Base-by-base conservation (phyloP, 2,888 invertebrate species). In the Pyrochroa serraticornis region DNA sequence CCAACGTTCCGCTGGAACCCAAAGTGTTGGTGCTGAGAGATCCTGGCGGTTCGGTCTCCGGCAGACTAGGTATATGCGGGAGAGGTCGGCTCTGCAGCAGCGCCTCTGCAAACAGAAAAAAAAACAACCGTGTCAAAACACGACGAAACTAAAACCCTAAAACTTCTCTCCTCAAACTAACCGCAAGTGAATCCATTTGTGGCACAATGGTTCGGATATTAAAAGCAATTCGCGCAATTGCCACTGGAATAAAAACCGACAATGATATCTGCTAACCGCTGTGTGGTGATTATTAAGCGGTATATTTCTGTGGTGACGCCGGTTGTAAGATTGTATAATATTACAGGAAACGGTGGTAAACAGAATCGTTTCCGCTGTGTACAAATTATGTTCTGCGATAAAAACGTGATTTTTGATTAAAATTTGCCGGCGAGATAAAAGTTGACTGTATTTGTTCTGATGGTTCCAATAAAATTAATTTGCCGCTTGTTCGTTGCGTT, bases 31-130 rank as follows among this genome's bases (percentile, higher is more conserved):
- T 65, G 60, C 66, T 71, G 49, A 72, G 66, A 6, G 74, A 75
- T 67, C 81, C 81, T 14, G 83, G 83, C 38, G 83, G 84, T 69
- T 88, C 89, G 58, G 87, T 85, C 78, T 91, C 91, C 59, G 90
- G 88, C 77, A 91, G 82, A 77, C 90, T 91, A 37, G 95, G 95
- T 80, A 95, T 93, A 82, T 95, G 94, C 73, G 96, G 96, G 79
- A 96, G 85, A 66, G 96, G 96, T 73, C 97, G 88, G 76, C 93
- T 94, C 82, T 95, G 95, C 74, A 95, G 85, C 73, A 96, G 84
- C 66, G 95, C 94, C 82, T 96, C 96, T 96, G 89, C 65, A 85
- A 86, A 33, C 14, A 33, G 22, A 22, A 22, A 22, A 22, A 22
- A n/a, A 22, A 22, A 22, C 3, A 22, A 22, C 22, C 22, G 22